Conservation (phyloP, 2,888 invertebrate species). For the Nephrotoma flavescens region DNA sequence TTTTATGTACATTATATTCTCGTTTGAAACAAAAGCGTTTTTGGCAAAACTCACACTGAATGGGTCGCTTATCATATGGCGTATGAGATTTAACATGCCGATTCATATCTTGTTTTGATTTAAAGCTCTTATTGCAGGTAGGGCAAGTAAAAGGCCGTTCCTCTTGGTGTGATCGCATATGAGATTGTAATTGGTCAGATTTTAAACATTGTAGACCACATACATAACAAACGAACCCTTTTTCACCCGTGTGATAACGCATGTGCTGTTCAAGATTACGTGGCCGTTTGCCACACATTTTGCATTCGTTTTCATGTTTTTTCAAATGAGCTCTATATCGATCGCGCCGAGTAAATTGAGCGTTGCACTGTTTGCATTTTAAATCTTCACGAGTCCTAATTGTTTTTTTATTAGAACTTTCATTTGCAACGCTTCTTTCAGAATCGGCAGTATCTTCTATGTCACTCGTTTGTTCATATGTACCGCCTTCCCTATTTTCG, state of each 20-base stretch:
- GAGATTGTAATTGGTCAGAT: background rate
- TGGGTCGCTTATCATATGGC: background rate
- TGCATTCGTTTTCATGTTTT: background rate
- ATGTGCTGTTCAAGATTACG: background rate
- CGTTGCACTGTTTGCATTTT: background rate
- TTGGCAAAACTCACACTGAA: background rate
- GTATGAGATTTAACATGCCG: background rate
- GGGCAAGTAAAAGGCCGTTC: background rate
- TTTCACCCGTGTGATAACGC: background rate
- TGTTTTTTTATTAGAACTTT: background rate
- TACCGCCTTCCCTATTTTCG: background rate
- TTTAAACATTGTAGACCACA: background rate
- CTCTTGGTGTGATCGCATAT: background rate
- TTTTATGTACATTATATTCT: background rate
- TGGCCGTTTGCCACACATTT: background rate
- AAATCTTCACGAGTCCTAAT: background rate
- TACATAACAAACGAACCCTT: background rate
- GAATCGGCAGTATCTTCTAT: background rate
- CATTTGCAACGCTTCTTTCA: background rate
- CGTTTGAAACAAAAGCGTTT: background rate
- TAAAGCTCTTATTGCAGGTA: background rate
- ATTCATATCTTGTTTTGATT: background rate
- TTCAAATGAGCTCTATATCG: background rate
- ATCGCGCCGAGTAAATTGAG: background rate
- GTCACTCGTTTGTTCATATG: background rate